phyloP scores from a whole-genome alignment of 2,888 invertebrate genomes.

The Bombylius major region DNA sequence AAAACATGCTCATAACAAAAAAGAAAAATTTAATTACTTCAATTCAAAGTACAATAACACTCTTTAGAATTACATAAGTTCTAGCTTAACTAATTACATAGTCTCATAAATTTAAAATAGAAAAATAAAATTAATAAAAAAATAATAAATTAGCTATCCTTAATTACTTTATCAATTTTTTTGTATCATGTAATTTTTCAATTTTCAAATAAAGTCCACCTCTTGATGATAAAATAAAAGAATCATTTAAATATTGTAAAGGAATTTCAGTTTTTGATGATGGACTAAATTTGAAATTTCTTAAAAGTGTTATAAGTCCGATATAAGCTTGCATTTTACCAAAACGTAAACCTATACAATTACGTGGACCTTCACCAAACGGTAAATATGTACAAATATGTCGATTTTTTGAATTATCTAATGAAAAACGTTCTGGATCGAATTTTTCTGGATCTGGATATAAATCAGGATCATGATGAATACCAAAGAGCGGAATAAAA shows the following conservation, averaged over 20 bases:
- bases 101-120: too few relatives aligned
- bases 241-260: not conserved
- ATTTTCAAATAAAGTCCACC: not conserved
- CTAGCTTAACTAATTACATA: too few relatives aligned
- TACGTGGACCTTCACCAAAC: slow-evolving; percentile 30
- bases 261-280: not conserved
- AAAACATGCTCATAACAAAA: too few relatives aligned
- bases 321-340: slow-evolving; percentile 29
- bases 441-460: slow-evolving; percentile 49
- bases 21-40: too few relatives aligned
- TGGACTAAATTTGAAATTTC: slow-evolving; percentile 21
- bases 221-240: not conserved
- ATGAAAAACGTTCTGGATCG: slow-evolving; percentile 46
- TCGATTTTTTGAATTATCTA: slow-evolving; percentile 23
- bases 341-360: slow-evolving; percentile 33
- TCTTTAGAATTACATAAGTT: too few relatives aligned
- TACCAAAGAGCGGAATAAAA: slow-evolving; percentile 27
- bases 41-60: too few relatives aligned
- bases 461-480: slow-evolving; percentile 44
- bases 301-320: slow-evolving; percentile 23
- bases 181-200: too few relatives aligned
- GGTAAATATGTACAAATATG: slow-evolving; percentile 25
- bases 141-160: too few relatives aligned
- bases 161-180: too few relatives aligned
- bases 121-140: too few relatives aligned